Percentiles rank a stretch among this genome's conserved stretches.
phyloP scores from a whole-genome alignment of 2,797 vertebrate genomes.

The Hapalemur alaotrensis region DNA sequence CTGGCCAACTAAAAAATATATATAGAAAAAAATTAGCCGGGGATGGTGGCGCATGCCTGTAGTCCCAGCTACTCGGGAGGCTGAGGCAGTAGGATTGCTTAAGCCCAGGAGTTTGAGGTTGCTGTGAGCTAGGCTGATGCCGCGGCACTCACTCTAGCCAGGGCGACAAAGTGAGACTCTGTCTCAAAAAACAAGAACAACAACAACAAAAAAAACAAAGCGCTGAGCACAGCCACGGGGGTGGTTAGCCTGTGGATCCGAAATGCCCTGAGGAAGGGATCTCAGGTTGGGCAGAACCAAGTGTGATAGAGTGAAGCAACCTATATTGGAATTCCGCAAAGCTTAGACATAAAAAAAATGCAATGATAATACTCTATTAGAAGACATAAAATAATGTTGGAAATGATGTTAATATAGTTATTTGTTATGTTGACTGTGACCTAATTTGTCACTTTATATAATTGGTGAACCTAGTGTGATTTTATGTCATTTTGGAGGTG shows the following conservation, averaged over 20 bases:
- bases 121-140: no score
- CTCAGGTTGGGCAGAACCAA: not conserved
- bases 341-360: not conserved
- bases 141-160: no score
- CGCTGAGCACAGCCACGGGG: fast-evolving
- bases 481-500: not conserved
- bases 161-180: no score
- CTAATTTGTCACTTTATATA: not conserved
- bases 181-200: no score
- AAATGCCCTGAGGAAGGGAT: not conserved
- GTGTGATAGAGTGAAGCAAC: not conserved
- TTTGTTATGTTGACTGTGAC: no score
- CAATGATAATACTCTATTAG: not conserved
- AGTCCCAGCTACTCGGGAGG: no score
- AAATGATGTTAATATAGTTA: not conserved
- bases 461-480: not conserved
- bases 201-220: no score
- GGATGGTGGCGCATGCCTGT: no score
- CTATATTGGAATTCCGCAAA: not conserved
- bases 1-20: no score
- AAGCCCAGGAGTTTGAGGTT: no score
- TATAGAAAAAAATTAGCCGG: no score
- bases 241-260: fast-evolving
- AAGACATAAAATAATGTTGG: not conserved
- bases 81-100: no score